A percentile compares a stretch with the other conserved stretches of the same genome.
These are phyloP conservation scores for Hermaeophaga mercurialis DNA, from an alignment of 2,888 invertebrate genomes.

Conservation along the genomic window DNA sequence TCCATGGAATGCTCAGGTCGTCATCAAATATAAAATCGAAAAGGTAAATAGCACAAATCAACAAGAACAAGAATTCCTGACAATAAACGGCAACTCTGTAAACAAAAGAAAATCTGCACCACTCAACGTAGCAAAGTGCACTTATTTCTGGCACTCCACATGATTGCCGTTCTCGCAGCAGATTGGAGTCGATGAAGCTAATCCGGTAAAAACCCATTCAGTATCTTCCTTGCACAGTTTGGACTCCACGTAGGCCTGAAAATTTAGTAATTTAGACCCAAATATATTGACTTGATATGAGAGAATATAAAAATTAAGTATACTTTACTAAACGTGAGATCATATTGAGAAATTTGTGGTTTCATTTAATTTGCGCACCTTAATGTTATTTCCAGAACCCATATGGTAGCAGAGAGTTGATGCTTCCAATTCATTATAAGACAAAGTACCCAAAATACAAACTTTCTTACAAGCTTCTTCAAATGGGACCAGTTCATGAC, in stretches of 20 bases:
- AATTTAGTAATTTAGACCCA: too few relatives aligned
- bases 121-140: neutral
- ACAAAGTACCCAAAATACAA: slow-evolving; percentile 20
- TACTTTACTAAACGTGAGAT: too few relatives aligned
- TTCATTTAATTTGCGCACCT: slow-evolving; percentile 28
- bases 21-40: slow-evolving; percentile 5
- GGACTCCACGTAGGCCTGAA: slow-evolving; percentile 25
- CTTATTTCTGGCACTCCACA: neutral
- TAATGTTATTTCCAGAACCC: slow-evolving; percentile 10
- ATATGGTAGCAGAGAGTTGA: slow-evolving; percentile 21
- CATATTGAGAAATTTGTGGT: too few relatives aligned
- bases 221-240: slow-evolving; percentile 21
- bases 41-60: neutral
- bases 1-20: neutral
- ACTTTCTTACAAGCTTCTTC: slow-evolving; percentile 28
- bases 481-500: slow-evolving; percentile 25
- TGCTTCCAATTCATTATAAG: slow-evolving; percentile 20
- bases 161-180: slow-evolving; percentile 23
- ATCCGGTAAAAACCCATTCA: slow-evolving; percentile 26
- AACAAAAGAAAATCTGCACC: neutral
- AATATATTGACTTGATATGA: too few relatives aligned
- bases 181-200: slow-evolving; percentile 16
- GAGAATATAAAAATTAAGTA: too few relatives aligned
- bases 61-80: neutral
- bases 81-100: neutral